Evolutionary conservation across 2,113 vertebrate species (phyloP), one percentile per base, ranked within the genome.

Genomic region (Misgurnus anguillicaudatus): DNA sequence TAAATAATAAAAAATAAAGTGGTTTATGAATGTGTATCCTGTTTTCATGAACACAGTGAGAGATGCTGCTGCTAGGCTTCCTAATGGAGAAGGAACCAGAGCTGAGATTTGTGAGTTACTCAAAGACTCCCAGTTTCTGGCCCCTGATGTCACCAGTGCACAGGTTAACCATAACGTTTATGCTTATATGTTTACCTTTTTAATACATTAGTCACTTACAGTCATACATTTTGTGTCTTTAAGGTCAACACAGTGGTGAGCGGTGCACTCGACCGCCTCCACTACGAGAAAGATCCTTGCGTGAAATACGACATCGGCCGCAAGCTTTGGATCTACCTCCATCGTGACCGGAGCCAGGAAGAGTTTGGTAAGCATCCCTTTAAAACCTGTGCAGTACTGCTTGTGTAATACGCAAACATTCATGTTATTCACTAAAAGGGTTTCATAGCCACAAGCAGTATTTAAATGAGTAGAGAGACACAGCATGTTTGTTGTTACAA

Each of bases 201-300:
- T 60, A 42, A 19, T 17, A 73, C 39, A 51, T 19, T 51, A 19
- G 9, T 64, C 45, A n/a, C 0, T 76, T 0, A 62, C 21, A 61
- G 16, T 6, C 13, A 39, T 38, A 0, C 41, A 16, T 21, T 64
- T 66, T 80, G 13, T 80, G 13, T 4, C 19, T 74, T n/a, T 1
- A 81, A 99, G 98, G 97, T 99, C 78, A 99, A 98, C 79, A 96
- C 97, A 0, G 98, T 99, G 31, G 98, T 99, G 77, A 99, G 98
- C 3, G 98, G 98, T 0, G 98, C 98, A 14, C 87, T 99, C 78
- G 98, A 99, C 74, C 91, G 97, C 55, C 85, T 99, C 1, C 98
- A 99, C 82, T 99, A 98, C 16, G 98, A 99, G 87, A 99, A 99
- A 75, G 98, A 99, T 82, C 98, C 97, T 0, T 99, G 98, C 67